phyloP scores from a whole-genome alignment of 2,797 vertebrate species.

The Enteromius fasciolatus region DNA sequence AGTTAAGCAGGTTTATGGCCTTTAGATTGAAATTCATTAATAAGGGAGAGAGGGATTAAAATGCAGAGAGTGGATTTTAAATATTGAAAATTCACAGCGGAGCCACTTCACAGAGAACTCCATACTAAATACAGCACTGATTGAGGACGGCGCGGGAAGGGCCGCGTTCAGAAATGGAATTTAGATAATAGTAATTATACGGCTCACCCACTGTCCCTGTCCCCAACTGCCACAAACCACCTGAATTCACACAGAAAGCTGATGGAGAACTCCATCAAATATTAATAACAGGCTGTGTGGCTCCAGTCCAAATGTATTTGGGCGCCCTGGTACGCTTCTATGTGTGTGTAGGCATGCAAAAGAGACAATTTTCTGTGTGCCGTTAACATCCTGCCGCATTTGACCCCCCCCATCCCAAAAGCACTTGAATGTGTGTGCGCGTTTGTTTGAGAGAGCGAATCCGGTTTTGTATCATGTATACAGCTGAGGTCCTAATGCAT shows the following conservation, averaged over 20 bases:
- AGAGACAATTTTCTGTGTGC: slow-evolving; percentile 4
- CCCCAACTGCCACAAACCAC: slow-evolving; percentile 53
- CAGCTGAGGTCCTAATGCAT: slow-evolving; percentile 54
- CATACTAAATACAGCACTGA: slow-evolving; percentile 53
- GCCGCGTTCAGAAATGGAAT: slow-evolving; percentile 56
- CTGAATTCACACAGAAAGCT: slow-evolving; percentile 47
- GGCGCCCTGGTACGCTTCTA: slow-evolving; percentile 32
- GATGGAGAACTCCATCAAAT: slow-evolving; percentile 61
- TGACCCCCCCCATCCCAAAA: neutral
- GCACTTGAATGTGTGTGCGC: neutral
- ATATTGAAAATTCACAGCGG: slow-evolving; percentile 57
- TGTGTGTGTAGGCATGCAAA: slow-evolving; percentile 31
- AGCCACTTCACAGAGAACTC: slow-evolving; percentile 47
- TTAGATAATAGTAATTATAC: slow-evolving; percentile 64
- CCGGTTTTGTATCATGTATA: slow-evolving; percentile 29
- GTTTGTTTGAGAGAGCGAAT: slow-evolving; percentile 34
- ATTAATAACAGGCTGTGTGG: slow-evolving; percentile 62
- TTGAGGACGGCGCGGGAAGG: slow-evolving; percentile 46
- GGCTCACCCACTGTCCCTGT: slow-evolving; percentile 50
- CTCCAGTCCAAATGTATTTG: slow-evolving; percentile 49
- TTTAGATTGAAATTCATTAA: slow-evolving; percentile 50
- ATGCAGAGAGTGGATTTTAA: slow-evolving; percentile 51
- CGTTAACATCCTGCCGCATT: slow-evolving; percentile 10
- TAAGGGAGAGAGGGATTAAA: slow-evolving; percentile 51
- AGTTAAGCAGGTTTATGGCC: slow-evolving; percentile 45